phyloP scores from a whole-genome alignment of 2,113 vertebrate species.

The Colaptes auratus region DNA sequence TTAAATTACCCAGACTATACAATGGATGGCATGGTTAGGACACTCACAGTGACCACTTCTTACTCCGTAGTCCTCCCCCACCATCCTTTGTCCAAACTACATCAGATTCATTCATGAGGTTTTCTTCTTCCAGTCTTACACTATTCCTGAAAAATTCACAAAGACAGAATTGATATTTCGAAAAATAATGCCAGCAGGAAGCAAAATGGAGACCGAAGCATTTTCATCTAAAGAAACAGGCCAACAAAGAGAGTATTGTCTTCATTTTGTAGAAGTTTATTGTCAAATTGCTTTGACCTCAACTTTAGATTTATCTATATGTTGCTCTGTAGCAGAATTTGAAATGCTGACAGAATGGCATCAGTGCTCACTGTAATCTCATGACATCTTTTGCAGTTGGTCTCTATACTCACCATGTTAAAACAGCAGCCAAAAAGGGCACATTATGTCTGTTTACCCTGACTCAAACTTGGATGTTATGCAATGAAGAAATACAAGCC shows the following conservation, averaged over 20 bases:
- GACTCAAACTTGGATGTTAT: slow-evolving; percentile 13
- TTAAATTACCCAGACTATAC: slow-evolving; percentile 47
- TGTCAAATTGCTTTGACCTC: slow-evolving; percentile 73
- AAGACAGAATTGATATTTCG: slow-evolving; percentile 75
- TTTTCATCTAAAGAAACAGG: slow-evolving; percentile 46
- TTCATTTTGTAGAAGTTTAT: slow-evolving; percentile 70
- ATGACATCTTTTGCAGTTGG: neutral
- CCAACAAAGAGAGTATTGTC: slow-evolving; percentile 78
- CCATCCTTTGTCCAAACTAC: slow-evolving; percentile 72
- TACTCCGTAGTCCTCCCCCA: slow-evolving; percentile 50
- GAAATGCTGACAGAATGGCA: slow-evolving; percentile 25
- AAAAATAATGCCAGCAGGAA: slow-evolving; percentile 73
- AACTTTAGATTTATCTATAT: slow-evolving; percentile 66
- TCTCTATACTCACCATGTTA: slow-evolving; percentile 4
- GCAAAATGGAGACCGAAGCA: slow-evolving; percentile 37
- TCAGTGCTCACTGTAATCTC: slow-evolving; percentile 38
- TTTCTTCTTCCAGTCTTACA: slow-evolving; percentile 71
- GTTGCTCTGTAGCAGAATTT: slow-evolving; percentile 57
- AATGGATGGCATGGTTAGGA: neutral
- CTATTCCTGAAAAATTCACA: slow-evolving; percentile 77
- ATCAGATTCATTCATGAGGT: slow-evolving; percentile 73
- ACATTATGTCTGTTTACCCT: slow-evolving; percentile 22
- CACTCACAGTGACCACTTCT: slow-evolving; percentile 53
- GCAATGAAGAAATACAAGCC: slow-evolving; percentile 31
- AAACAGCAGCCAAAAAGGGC: slow-evolving; percentile 24